These are phyloP conservation scores for Leptogaster cylindrica DNA, from an alignment of 2,888 invertebrate species.

Conservation along the genomic window DNA sequence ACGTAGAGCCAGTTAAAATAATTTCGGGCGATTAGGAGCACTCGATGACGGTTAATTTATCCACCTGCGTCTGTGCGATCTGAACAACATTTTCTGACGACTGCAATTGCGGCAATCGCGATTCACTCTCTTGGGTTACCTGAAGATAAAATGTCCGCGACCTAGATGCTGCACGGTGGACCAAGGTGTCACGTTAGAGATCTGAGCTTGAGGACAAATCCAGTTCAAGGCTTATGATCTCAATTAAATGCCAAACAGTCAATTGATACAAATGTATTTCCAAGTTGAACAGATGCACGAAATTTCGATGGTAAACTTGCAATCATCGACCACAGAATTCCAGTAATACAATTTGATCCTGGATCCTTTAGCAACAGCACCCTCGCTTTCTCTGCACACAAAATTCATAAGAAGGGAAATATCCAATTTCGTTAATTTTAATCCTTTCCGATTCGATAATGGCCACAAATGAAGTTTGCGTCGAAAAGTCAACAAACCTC, in stretches of 20 bases:
- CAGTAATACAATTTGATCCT: conserved; percentile 39
- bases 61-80: no score
- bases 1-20: conserved; percentile 39
- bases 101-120: no score
- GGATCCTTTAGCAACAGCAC: neutral
- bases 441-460: conserved; percentile 62
- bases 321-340: neutral
- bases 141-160: no score
- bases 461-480: conserved; percentile 51
- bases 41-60: conserved; percentile 19
- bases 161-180: no score
- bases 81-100: no score
- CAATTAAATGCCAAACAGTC: no score
- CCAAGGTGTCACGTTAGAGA: no score
- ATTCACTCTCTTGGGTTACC: no score
- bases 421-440: conserved; percentile 60
- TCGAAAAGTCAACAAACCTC: conserved; percentile 51
- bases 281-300: conserved; percentile 17
- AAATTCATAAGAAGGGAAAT: conserved; percentile 49
- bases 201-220: no score
- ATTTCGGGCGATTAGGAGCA: conserved; percentile 39
- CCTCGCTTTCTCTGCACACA: no score
- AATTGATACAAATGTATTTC: neutral
- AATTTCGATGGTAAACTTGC: neutral
- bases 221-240: no score